Evolutionary conservation across 2,113 vertebrate genomes (phyloP).

Genomic region (Acinonyx jubatus): DNA sequence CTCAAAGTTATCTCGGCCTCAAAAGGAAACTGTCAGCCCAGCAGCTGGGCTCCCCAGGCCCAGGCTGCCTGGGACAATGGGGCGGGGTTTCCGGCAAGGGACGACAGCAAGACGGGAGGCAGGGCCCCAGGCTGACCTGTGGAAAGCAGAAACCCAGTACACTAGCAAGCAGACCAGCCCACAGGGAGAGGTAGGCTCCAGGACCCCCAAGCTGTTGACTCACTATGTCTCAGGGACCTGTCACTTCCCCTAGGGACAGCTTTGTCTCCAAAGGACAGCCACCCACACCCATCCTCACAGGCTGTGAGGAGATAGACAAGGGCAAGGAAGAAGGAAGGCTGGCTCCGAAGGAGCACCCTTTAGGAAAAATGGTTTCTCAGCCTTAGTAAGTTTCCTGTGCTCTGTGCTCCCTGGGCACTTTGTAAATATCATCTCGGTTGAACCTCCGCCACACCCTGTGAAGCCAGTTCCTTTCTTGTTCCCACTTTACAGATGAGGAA

Average conservation of each 20-base stretch:
- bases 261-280: not conserved
- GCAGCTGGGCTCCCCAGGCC: slow-evolving; percentile 37
- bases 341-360: not conserved
- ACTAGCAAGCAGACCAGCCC: not conserved
- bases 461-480: not conserved
- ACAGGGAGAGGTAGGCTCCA: not conserved
- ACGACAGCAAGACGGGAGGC: not conserved
- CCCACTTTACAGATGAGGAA: not conserved
- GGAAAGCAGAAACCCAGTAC: not conserved
- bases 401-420: not conserved
- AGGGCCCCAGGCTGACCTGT: not conserved
- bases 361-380: not conserved
- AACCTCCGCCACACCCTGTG: not conserved
- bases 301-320: not conserved
- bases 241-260: slow-evolving; percentile 12
- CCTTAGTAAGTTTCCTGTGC: not conserved
- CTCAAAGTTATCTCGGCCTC: slow-evolving; percentile 37
- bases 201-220: not conserved
- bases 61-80: slow-evolving; percentile 37
- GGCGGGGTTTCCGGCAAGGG: slow-evolving; percentile 52
- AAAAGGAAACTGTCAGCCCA: slow-evolving; percentile 40
- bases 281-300: not conserved
- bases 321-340: not conserved
- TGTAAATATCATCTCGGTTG: not conserved
- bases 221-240: slow-evolving; percentile 7